Percentiles rank a stretch among this genome's conserved stretches.
phyloP scores from a whole-genome alignment of 2,797 vertebrate species.

The Fringilla coelebs region DNA sequence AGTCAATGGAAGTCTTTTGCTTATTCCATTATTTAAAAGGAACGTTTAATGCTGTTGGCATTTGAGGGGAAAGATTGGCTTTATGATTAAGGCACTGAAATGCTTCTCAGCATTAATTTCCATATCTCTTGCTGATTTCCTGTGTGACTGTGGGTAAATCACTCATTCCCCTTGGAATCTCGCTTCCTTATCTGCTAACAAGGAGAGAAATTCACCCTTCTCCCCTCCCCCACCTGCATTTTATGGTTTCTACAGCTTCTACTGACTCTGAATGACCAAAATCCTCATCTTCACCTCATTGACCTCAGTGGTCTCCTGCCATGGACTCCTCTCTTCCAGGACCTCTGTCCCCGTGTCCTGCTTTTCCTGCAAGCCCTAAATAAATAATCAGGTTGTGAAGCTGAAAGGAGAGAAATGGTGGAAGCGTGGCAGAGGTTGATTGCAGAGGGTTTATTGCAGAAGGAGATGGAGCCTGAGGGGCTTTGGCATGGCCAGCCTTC shows the following conservation, averaged over 20 bases:
- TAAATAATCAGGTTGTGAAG: background rate
- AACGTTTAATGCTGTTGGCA: conserved; percentile 22
- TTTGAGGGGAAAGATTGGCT: conserved; percentile 30
- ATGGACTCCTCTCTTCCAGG: background rate
- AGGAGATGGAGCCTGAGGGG: background rate
- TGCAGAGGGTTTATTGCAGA: background rate
- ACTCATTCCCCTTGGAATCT: conserved; percentile 5
- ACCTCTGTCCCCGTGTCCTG: background rate
- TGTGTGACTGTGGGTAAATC: conserved; percentile 4
- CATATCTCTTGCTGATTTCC: conserved; percentile 25
- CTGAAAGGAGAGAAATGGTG: background rate
- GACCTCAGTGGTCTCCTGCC: background rate
- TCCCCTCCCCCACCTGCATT: background rate
- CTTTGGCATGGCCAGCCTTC: background rate
- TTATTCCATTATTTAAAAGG: background rate
- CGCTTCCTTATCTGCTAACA: background rate
- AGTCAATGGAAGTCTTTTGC: background rate
- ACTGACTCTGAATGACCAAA: background rate
- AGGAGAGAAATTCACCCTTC: background rate
- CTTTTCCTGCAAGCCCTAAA: background rate
- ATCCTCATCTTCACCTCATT: background rate
- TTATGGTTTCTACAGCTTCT: background rate
- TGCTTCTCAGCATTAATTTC: conserved; percentile 46
- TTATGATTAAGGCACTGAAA: conserved; percentile 33
- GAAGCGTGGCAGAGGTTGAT: background rate